Evolutionary conservation across 2,797 vertebrate species (phyloP), one percentile per base, ranked within the genome.

Genomic region (Gymnothorax reevesii): DNA sequence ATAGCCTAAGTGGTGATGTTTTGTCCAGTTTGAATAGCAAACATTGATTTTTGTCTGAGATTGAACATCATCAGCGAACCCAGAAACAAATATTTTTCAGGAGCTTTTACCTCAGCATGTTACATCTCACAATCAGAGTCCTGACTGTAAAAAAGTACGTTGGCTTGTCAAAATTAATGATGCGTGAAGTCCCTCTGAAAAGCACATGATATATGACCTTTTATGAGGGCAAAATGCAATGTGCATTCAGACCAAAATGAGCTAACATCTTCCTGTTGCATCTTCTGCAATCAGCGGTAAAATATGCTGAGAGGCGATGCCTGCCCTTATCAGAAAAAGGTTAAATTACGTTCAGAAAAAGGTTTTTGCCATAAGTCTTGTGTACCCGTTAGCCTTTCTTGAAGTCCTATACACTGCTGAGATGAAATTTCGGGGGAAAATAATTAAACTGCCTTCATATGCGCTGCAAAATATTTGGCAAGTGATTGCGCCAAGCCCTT

Each of bases 121-220:
- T 54, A 80, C 20, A 80, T 80, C 55, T 80, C 49, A 49, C 52
- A 80, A 80, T 80, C 55, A 4, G 49, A 52, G 7, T 55, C 49
- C 42, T 80, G 77, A 54, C 20, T 55, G 77, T 49, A 17, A 22
- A 55, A 10, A 8, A 42, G n/a, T 80, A 80, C 20, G 2, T 55
- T 6, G 49, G 77, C 52, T 49, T 80, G 77, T 80, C 77, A 80
- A 80, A 80, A 54, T 55, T 8, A 80, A 80, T 80, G n/a, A 80
- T 52, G 12, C n/a, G 49, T 77, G n/a, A 77, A 20, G 22, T n/a
- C 54, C 49, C 10, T 17, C 49, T 55, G 55, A 80, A 80, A 55
- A 52, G 77, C 77, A 80, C 77, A 55, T 80, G 20, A 80, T 55
- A 27, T 52, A 17, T 80, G 77, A 54, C 49, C 77, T 80, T 54